Percentiles rank a stretch among this genome's conserved stretches.
Conservation (phyloP, 2,113 vertebrate genomes). For the Ellobius talpinus region DNA sequence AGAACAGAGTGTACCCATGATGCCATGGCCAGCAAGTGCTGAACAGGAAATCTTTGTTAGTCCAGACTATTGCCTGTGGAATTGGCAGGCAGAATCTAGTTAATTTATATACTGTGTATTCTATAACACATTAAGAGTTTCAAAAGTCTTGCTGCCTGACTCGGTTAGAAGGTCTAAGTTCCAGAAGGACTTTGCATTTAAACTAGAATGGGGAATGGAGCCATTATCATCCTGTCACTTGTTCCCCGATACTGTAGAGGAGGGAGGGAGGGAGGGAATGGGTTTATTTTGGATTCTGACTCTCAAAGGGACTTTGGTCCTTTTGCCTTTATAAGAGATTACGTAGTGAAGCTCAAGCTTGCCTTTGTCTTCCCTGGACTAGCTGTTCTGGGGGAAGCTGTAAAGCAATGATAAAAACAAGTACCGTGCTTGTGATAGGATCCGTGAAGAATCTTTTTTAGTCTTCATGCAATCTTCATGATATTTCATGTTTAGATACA, state of each 20-base stretch:
- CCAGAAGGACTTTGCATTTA: constrained; percentile 39
- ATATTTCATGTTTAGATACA: not conserved
- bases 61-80: not conserved
- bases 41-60: constrained; percentile 49
- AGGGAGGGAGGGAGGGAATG: not conserved
- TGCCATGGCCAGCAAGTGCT: constrained; percentile 55
- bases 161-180: constrained; percentile 28
- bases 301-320: constrained; percentile 19
- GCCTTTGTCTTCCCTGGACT: not conserved
- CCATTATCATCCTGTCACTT: not conserved
- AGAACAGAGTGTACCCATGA: constrained; percentile 42
- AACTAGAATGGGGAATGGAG: not conserved
- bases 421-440: not conserved
- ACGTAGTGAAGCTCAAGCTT: constrained; percentile 31
- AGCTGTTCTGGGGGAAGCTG: not conserved
- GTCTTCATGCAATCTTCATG: not conserved
- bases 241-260: not conserved
- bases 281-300: constrained; percentile 47
- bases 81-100: constrained; percentile 22
- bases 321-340: constrained; percentile 49
- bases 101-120: constrained; percentile 1
- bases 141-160: not conserved
- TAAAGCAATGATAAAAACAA: constrained; percentile 45
- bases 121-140: constrained; percentile 34
- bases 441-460: constrained; percentile 13